phyloP scores from a whole-genome alignment of 1,140 invertebrate genomes.

The Limonius californicus region DNA sequence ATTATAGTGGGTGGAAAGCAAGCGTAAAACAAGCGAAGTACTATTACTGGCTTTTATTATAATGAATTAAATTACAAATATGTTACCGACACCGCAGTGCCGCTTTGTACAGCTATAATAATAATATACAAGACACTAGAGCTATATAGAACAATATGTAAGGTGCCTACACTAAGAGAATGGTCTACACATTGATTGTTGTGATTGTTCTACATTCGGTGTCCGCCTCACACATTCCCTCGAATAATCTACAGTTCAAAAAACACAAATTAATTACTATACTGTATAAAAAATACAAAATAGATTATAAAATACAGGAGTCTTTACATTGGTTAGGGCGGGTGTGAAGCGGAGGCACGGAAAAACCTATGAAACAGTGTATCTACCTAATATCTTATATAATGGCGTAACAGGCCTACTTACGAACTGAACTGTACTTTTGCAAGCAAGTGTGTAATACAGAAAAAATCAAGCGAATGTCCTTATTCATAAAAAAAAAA shows the following conservation, averaged over 20 bases:
- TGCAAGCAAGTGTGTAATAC: constrained; percentile 7
- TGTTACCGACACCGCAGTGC: constrained; percentile 22
- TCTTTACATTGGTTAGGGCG: constrained; percentile 5
- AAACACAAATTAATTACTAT: constrained; percentile 10
- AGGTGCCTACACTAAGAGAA: constrained; percentile 11
- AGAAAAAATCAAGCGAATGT: background rate
- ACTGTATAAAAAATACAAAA: constrained; percentile 26
- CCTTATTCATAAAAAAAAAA: too few species aligned
- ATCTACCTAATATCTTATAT: constrained; percentile 11
- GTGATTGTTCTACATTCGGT: constrained; percentile 17
- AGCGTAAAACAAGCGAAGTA: background rate
- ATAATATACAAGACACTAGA: constrained; percentile 29
- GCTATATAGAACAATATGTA: constrained; percentile 20
- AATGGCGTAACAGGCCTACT: constrained; percentile 2
- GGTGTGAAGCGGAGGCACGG: background rate
- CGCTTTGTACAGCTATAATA: constrained; percentile 29
- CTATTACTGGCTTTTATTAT: constrained; percentile 28
- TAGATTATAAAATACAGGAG: constrained; percentile 15
- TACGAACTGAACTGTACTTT: constrained; percentile 2
- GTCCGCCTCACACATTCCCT: background rate
- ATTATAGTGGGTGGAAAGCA: too few species aligned
- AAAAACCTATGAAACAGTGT: constrained; percentile 6
- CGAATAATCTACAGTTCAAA: constrained; percentile 1
- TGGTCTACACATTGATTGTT: constrained; percentile 29
- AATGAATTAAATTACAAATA: constrained; percentile 33